phyloP scores from a whole-genome alignment of 2,797 vertebrate genomes.

The Scomberomorus guttatus region DNA sequence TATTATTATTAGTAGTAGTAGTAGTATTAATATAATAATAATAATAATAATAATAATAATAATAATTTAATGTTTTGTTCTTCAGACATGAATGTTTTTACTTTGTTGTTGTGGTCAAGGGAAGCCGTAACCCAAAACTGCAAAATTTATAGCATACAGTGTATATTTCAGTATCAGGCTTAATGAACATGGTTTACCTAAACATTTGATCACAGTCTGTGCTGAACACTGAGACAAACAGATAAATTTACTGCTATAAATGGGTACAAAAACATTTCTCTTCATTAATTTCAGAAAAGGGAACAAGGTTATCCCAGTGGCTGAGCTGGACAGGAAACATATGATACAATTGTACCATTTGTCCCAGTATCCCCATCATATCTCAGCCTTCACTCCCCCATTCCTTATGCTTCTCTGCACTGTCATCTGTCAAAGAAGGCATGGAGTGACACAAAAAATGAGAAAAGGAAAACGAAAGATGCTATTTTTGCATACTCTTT shows the following conservation, averaged over 20 bases:
- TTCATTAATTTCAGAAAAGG: neutral
- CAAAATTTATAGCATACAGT: neutral
- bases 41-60: too few species aligned
- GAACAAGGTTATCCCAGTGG: neutral
- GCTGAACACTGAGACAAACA: neutral
- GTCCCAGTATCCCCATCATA: constrained; percentile 18
- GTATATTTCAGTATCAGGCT: neutral
- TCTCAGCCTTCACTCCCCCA: neutral
- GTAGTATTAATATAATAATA: too few species aligned
- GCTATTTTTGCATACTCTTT: constrained; percentile 25
- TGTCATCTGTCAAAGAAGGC: constrained; percentile 31
- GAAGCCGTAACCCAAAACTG: neutral
- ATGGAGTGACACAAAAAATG: constrained; percentile 9
- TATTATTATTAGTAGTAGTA: too few species aligned
- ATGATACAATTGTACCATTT: constrained; percentile 7
- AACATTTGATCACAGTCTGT: neutral
- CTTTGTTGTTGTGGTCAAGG: neutral
- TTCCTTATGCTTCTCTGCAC: constrained; percentile 14
- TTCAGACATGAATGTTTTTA: too few species aligned
- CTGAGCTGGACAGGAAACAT: constrained; percentile 12
- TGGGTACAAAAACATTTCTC: neutral
- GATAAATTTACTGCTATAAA: neutral
- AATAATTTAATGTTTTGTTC: too few species aligned
- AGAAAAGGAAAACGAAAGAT: constrained; percentile 5
- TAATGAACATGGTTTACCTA: too few species aligned